These are phyloP conservation scores for Drosophila busckii DNA, from an alignment of 1,140 invertebrate species.

Conservation along the genomic window DNA sequence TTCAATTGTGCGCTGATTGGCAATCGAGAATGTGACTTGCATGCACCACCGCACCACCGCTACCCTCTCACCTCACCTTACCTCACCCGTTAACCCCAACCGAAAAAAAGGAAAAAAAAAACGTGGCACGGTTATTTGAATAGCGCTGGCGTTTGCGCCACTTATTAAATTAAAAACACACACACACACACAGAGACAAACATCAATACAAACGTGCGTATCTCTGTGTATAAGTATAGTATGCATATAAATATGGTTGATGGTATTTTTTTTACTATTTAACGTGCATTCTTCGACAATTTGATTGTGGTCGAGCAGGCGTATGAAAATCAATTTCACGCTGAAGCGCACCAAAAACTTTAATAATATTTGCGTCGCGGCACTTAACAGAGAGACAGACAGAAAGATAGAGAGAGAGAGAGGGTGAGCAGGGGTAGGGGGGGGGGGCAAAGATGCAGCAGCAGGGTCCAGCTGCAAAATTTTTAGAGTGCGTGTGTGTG, in stretches of 20 bases:
- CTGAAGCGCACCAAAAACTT: conserved; percentile 76
- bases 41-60: conserved; percentile 32
- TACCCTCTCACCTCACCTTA: background rate
- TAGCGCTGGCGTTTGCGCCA: conserved; percentile 52
- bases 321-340: conserved; percentile 77
- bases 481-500: background rate
- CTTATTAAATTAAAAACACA: conserved; percentile 74
- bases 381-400: conserved; percentile 60
- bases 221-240: conserved; percentile 3
- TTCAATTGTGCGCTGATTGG: conserved; percentile 74
- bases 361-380: conserved; percentile 74
- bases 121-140: conserved; percentile 48
- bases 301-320: conserved; percentile 74
- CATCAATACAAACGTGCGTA: background rate
- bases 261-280: conserved; percentile 56
- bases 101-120: conserved; percentile 17
- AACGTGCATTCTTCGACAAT: conserved; percentile 73
- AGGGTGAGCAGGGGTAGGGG: conserved; percentile 1
- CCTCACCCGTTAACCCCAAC: background rate
- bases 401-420: background rate
- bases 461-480: conserved; percentile 25
- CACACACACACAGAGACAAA: conserved; percentile 14
- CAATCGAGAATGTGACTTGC: conserved; percentile 76
- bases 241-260: conserved; percentile 33
- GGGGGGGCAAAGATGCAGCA: background rate